These are phyloP conservation scores for Nomia melanderi DNA, from an alignment of 1,140 invertebrate genomes.

Conservation along the genomic window DNA sequence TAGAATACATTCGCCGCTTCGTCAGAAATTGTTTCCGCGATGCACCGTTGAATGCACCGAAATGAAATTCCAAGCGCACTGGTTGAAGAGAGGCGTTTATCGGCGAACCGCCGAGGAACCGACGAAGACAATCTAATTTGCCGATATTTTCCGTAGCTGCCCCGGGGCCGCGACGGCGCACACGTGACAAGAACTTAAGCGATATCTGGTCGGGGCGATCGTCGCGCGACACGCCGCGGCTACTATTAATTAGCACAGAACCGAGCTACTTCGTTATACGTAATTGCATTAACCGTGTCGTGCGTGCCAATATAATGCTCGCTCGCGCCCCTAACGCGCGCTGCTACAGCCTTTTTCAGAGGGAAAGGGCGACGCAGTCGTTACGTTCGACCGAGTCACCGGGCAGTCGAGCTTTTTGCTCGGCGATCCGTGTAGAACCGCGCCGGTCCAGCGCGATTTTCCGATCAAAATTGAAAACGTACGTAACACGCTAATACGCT, in stretches of 20 bases:
- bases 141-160: neutral
- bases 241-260: conserved; percentile 66
- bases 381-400: neutral
- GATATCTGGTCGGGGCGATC: conserved; percentile 34
- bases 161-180: neutral
- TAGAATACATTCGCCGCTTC: too few species aligned
- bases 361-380: neutral
- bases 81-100: too few species aligned
- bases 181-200: conserved; percentile 5
- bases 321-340: conserved; percentile 9
- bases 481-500: too few species aligned
- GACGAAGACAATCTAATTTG: neutral
- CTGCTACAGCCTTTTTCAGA: conserved; percentile 10
- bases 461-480: too few species aligned
- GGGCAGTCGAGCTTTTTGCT: neutral
- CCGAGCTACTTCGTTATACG: conserved; percentile 65
- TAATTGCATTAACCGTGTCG: conserved; percentile 60
- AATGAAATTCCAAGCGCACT: too few species aligned
- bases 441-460: too few species aligned
- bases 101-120: too few species aligned
- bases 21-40: too few species aligned
- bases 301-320: conserved; percentile 39
- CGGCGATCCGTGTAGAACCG: neutral
- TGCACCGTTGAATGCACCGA: too few species aligned
- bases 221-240: conserved; percentile 42